phyloP scores from a whole-genome alignment of 2,113 vertebrate species.

The Butastur rufipennis region DNA sequence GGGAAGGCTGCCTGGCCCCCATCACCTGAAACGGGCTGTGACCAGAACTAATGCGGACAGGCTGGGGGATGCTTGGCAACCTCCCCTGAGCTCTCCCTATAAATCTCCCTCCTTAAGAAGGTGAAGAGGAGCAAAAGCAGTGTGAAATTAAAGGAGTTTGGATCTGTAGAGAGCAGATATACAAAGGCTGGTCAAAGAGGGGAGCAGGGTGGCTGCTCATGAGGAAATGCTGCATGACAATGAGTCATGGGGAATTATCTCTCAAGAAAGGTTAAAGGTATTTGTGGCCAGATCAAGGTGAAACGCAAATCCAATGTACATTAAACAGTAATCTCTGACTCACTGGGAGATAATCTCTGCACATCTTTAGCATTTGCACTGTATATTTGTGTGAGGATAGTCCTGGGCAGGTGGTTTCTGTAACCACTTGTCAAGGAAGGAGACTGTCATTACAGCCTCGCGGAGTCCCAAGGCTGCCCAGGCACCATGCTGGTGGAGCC shows the following conservation, averaged over 20 bases:
- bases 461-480: background rate
- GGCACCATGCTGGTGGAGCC: background rate
- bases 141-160: background rate
- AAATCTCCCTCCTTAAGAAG: background rate
- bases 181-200: background rate
- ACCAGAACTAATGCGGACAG: background rate
- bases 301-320: background rate
- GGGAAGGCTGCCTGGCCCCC: background rate
- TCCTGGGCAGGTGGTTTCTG: background rate
- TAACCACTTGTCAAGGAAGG: background rate
- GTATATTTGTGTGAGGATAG: background rate
- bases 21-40: background rate
- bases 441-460: background rate
- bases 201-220: background rate
- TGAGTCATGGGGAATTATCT: background rate
- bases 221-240: background rate
- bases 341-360: background rate
- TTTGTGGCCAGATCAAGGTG: background rate
- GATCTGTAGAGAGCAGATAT: background rate
- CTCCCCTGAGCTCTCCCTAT: background rate
- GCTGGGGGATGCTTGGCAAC: background rate
- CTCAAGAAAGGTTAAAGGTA: background rate
- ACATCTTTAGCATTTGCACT: background rate
- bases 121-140: background rate
- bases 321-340: background rate